Evolutionary conservation across 2,888 invertebrate species (phyloP), one percentile per base, ranked within the genome.

Genomic region (Eutolmus rufibarbis): DNA sequence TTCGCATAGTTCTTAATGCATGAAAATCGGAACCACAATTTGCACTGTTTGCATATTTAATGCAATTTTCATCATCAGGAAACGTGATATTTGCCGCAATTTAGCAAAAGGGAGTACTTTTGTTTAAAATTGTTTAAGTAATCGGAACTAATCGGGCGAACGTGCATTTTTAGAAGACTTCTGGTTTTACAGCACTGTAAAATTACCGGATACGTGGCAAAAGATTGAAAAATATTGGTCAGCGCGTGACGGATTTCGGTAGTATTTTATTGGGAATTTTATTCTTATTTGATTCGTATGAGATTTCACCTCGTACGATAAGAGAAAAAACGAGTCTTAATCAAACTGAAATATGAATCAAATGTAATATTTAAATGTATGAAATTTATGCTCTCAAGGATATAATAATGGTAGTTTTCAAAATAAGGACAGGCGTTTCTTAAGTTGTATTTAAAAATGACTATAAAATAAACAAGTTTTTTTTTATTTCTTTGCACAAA

Each of bases 11-110:
- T 78, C 78, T 87, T 74, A 79, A 87, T 87, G 82, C 81, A 86
- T 31, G 76, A 78, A 84, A 84, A 82, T 86, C 87, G 85, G 19
- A 87, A 40, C 84, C 37, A 86, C 37, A 86, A 40, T 87, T 77
- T 86, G 81, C 84, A 86, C 37, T 88, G 86, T 88, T 88, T 88
- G 88, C 88, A 86, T 87, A 84, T 88, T 86, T 88, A 88, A 88
- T 88, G 88, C 88, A 88, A 88, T 82, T 78, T 84, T 86, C 88
- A 37, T 66, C 66, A 37, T 34, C 23, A 28, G 51, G 46, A 28
- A 79, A 79, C 79, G 79, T 79, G 79, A 46, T 79, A 51, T 79
- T 79, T 51, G 79, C 51, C 23, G 43, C 28, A 79, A 66, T 79
- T 51, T 79, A 28, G 51, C 46, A 31, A 79, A 51, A 51, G 51